phyloP scores from a whole-genome alignment of 2,113 vertebrate genomes.

The Barbus barbus region DNA sequence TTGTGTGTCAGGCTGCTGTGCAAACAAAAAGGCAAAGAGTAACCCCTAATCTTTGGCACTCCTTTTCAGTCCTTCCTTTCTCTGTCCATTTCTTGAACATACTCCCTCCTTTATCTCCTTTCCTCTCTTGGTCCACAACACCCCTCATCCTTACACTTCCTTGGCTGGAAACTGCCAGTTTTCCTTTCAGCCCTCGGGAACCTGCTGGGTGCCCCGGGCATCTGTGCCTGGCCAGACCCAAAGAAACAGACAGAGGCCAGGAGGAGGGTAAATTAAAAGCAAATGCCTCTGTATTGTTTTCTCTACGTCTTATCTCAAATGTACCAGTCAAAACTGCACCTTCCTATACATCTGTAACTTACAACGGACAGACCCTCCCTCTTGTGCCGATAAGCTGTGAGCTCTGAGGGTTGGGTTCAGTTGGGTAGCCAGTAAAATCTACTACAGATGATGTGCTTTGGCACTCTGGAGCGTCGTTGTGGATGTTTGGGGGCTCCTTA shows the following conservation, averaged over 20 bases:
- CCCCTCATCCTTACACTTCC: slow-evolving; percentile 41
- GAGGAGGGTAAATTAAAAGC: slow-evolving; percentile 24
- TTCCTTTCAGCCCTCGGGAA: slow-evolving; percentile 28
- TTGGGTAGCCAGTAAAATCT: slow-evolving; percentile 25
- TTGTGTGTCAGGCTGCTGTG: slow-evolving; percentile 51
- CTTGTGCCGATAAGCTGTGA: background rate
- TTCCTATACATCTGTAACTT: slow-evolving; percentile 22
- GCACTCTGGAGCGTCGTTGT: slow-evolving; percentile 1
- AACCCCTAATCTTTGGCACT: slow-evolving; percentile 52
- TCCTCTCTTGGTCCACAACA: slow-evolving; percentile 41
- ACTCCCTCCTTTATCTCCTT: slow-evolving; percentile 49
- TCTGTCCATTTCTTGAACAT: slow-evolving; percentile 14
- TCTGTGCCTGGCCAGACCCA: background rate
- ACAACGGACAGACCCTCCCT: slow-evolving; percentile 44
- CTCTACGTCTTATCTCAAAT: slow-evolving; percentile 38
- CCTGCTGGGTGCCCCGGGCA: background rate
- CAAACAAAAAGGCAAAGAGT: slow-evolving; percentile 44
- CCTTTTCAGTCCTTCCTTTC: slow-evolving; percentile 50
- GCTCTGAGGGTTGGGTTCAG: slow-evolving; percentile 12
- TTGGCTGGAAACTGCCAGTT: slow-evolving; percentile 24
- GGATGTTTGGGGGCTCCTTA: slow-evolving; percentile 9
- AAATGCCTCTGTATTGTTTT: slow-evolving; percentile 30
- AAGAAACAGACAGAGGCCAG: slow-evolving; percentile 3
- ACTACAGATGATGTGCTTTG: background rate
- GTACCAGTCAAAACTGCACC: slow-evolving; percentile 32